Base-by-base conservation (phyloP, 2,888 invertebrate species). In the Myopa testacea region DNA sequence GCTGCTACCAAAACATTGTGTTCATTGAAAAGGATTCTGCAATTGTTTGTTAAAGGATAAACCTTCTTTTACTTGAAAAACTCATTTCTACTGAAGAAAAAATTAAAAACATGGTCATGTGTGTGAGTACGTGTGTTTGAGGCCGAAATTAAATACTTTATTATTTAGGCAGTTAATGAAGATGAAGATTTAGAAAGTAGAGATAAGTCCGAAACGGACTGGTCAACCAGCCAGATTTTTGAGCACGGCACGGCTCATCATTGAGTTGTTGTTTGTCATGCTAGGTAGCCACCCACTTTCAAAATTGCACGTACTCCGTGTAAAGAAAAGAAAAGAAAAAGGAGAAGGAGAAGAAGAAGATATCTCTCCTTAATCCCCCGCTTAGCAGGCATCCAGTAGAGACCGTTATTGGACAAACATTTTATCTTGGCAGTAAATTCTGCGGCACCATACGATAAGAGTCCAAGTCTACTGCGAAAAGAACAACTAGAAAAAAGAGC, bases 1-100 rank as follows among this genome's bases (percentile, higher is more conserved):
- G 71, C 67, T 67, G 26, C 63, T 62, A 76, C 70, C 63, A 68
- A 75, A 77, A 78, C 75, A 78, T 38, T 37, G 65, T 71, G 79
- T 77, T 62, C 79, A 52, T 79, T 78, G 69, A 40, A 19, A 50
- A 75, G 65, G 76, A 63, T 73, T 60, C 72, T 63, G 73, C 45
- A 67, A 34, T 75, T 79, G 69, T 34, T 8, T 76, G 34, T 50
- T 0, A 70, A 50, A 62, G 78, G 79, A 76, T 81, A 78, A 81
- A 78, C 77, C 78, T 77, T 68, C 71, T 80, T 78, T 81, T 79
- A 80, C 79, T 81, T 78, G 79, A 80, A 52, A 80, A 78, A 76
- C 34, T 60, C 60, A 50, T 77, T 78, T 80, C 76, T 40, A 14
- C 55, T n/a, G 58, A 78, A 76, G 70, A 65, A 78, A 76, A 73